phyloP scores from a whole-genome alignment of 2,888 invertebrate genomes.

The Polyommatus iphigenia region DNA sequence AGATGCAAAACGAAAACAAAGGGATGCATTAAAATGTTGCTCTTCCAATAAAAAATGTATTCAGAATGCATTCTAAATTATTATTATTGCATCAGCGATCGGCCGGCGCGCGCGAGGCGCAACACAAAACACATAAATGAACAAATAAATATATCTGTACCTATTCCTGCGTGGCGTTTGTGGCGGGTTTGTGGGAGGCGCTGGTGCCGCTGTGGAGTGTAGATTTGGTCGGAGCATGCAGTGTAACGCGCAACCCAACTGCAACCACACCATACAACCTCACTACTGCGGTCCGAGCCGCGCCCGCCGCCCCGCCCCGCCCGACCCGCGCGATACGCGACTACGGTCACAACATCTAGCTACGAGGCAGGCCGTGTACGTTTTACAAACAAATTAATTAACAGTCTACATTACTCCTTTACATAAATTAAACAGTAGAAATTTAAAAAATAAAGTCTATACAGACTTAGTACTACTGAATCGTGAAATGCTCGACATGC shows the following conservation, averaged over 20 bases:
- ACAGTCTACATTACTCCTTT: slow-evolving; percentile 47
- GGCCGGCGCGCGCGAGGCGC: slow-evolving; percentile 74
- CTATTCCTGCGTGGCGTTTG: slow-evolving; percentile 80
- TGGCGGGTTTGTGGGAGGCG: slow-evolving; percentile 78
- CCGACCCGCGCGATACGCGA: slow-evolving; percentile 44
- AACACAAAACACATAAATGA: slow-evolving; percentile 77
- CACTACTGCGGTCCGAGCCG: slow-evolving; percentile 52
- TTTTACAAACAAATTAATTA: slow-evolving; percentile 71
- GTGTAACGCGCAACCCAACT: slow-evolving; percentile 94
- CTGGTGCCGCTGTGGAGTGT: slow-evolving; percentile 79
- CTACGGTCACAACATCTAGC: slow-evolving; percentile 42
- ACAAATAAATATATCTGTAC: slow-evolving; percentile 76
- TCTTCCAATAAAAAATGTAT: slow-evolving; percentile 57
- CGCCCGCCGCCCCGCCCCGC: slow-evolving; percentile 38
- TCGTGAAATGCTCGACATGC: slow-evolving; percentile 65
- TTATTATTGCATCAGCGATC: slow-evolving; percentile 64
- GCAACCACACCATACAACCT: slow-evolving; percentile 85
- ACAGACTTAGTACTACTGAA: slow-evolving; percentile 56
- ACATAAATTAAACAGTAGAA: slow-evolving; percentile 37
- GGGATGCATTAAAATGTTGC: slow-evolving; percentile 79
- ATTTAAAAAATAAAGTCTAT: slow-evolving; percentile 44
- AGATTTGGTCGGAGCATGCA: slow-evolving; percentile 89
- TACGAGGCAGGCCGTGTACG: slow-evolving; percentile 51
- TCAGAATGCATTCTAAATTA: slow-evolving; percentile 65
- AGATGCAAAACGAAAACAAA: slow-evolving; percentile 70